Conservation (phyloP, 2,888 invertebrate species). For the Epirrhoe tristata region DNA sequence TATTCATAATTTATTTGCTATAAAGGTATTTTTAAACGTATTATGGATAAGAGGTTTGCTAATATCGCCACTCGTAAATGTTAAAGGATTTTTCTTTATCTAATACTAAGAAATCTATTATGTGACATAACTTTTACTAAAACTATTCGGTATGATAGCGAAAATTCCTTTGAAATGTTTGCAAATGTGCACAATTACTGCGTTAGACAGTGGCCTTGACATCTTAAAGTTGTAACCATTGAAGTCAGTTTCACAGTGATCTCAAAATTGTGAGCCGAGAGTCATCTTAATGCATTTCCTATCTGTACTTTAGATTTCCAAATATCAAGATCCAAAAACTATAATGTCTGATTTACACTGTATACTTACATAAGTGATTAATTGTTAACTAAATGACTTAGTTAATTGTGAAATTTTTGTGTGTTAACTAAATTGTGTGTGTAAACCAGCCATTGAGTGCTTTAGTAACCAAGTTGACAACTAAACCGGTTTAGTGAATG, state of each 20-base stretch:
- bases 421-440: too few relatives aligned
- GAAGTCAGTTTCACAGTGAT: slow-evolving; percentile 73
- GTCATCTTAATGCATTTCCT: slow-evolving; percentile 74
- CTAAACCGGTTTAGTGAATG: too few relatives aligned
- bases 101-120: neutral
- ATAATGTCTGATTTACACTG: too few relatives aligned
- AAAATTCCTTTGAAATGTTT: neutral
- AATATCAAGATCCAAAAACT: slow-evolving; percentile 44
- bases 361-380: too few relatives aligned
- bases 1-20: neutral
- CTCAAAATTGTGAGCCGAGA: slow-evolving; percentile 79
- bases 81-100: neutral
- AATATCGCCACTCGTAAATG: neutral
- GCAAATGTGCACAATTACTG: slow-evolving; percentile 5
- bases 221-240: slow-evolving; percentile 42
- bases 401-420: too few relatives aligned
- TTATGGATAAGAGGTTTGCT: neutral
- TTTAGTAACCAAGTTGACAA: too few relatives aligned
- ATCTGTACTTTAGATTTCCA: slow-evolving; percentile 57
- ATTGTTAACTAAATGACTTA: too few relatives aligned
- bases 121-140: neutral
- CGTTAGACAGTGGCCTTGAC: slow-evolving; percentile 14
- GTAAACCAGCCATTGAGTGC: too few relatives aligned
- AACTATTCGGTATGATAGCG: neutral
- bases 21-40: neutral